Base-by-base conservation (phyloP, 2,888 invertebrate species). In the Desoria tigrina region DNA sequence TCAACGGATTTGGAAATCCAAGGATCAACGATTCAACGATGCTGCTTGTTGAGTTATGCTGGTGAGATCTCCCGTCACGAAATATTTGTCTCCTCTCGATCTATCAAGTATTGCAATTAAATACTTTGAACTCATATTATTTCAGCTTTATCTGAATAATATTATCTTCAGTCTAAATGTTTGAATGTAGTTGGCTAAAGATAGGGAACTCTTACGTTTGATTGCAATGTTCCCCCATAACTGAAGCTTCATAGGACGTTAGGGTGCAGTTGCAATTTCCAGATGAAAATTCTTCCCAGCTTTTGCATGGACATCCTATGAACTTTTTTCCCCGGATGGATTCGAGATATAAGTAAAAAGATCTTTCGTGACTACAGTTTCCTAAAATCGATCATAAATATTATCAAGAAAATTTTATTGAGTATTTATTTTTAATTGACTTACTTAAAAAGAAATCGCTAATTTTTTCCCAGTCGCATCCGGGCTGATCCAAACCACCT, bases 191-290 rank as follows among this genome's bases (percentile, higher is more conserved):
- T n/a, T n/a, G n/a, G n/a, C n/a, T n/a, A n/a, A n/a, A n/a, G n/a
- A n/a, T n/a, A n/a, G n/a, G n/a, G 6, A 32, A 32, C 23, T 42
- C 58, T 58, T 58, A 73, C 73, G 42, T 49, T 23, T 39, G 24
- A 32, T 62, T 67, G 37, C 73, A 73, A 24, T 57, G 16, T 37
- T 73, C 73, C 2, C 73, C 73, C 68, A 74, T 63, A 1, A 69
- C 11, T 37, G 66, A 68, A 23, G 68, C 65, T 18, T 63, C 64
- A 2, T 63, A 39, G 0, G 61, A 63, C 18, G 21, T 27, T 23
- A 26, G 28, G 16, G 50, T 58, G 26, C 71, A 71, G 3, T 61
- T 53, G 42, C 69, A 73, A 18, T 60, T 61, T 11, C 60, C 61
- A 1, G 58, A 37, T 24, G 58, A 27, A 32, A 49, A 72, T 1